Evolutionary conservation across 1,140 invertebrate species (phyloP), one percentile per base, ranked within the genome.

Genomic region (Liolophura sinensis): DNA sequence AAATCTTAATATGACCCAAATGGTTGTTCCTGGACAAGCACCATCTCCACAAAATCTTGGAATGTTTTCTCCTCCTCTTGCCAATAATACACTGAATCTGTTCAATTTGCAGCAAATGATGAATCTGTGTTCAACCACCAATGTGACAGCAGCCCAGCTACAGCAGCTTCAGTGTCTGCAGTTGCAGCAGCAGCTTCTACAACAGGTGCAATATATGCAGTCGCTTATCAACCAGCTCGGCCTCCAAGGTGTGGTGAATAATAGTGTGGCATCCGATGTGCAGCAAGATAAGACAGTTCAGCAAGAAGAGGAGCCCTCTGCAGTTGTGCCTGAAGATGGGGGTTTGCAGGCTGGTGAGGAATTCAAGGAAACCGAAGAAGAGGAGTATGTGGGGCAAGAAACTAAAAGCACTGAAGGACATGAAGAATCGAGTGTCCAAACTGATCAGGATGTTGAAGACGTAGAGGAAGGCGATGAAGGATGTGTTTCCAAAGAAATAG

Each of bases 131-230:
- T 64, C 58, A 24, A 66, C 67, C 7, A 71, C 64, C 55, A 73
- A 75, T 62, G 65, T 78, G 31, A 40, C 31, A 40, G 31, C 31
- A 5, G 31, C 31, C 31, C 31, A 40, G 31, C 31, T 40, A 15
- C 77, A 78, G 50, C 77, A 78, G 52, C 72, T 77, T 61, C 64
- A 77, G 54, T 55, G 75, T 4, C 72, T 77, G 46, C 77, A 78
- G 63, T 64, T 78, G 46, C 77, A 78, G 59, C 73, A 75, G 49
- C 31, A 40, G 31, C 31, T 40, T 40, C 9, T 40, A 9, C 31
- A 40, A 40, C 31, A 40, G 9, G 31, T 78, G 20, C 77, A 78
- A 31, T 75, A 73, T 15, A 78, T 78, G 77, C 75, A 78, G 65
- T 67, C 67, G 22, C 69, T 78, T 4, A 74, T 77, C 1, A 76